Evolutionary conservation across 2,888 invertebrate species (phyloP).

Genomic region (Magallana nippona): DNA sequence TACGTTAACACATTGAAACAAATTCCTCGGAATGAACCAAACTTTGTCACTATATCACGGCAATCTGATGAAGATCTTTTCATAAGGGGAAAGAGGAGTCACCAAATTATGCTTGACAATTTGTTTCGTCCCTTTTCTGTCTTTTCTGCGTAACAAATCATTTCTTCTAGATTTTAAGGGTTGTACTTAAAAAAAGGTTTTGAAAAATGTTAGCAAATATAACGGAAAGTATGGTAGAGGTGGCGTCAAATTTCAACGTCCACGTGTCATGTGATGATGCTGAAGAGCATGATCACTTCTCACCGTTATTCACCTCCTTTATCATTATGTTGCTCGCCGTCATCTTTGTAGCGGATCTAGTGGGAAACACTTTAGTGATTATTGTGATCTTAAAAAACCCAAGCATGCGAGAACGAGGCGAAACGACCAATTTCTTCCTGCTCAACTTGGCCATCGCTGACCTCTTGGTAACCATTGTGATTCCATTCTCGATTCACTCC

Average conservation of each 20-base stretch:
- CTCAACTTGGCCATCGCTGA: slow-evolving; percentile 80
- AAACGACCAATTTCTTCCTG: slow-evolving; percentile 80
- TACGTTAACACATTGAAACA: no score
- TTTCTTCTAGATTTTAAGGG: no score
- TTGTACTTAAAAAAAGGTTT: no score
- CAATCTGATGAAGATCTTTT: no score
- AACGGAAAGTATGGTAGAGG: neutral
- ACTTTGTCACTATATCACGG: no score
- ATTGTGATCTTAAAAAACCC: slow-evolving; percentile 43
- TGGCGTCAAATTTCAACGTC: neutral
- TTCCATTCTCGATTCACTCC: slow-evolving; percentile 79
- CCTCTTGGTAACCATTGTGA: slow-evolving; percentile 77
- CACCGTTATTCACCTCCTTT: slow-evolving; percentile 30
- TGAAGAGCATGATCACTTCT: slow-evolving; percentile 36
- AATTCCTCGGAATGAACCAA: no score
- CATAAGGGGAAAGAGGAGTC: no score
- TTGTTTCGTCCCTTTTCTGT: no score
- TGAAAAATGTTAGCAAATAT: neutral
- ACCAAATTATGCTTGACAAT: no score
- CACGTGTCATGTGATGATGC: slow-evolving; percentile 2
- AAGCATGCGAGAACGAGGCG: slow-evolving; percentile 75
- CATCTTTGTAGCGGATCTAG: slow-evolving; percentile 34
- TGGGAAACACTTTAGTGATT: slow-evolving; percentile 48
- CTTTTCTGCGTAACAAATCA: no score
- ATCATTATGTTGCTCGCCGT: slow-evolving; percentile 36